Evolutionary conservation across 2,888 invertebrate genomes (phyloP).

Genomic region (Lacanobia wlatinum): DNA sequence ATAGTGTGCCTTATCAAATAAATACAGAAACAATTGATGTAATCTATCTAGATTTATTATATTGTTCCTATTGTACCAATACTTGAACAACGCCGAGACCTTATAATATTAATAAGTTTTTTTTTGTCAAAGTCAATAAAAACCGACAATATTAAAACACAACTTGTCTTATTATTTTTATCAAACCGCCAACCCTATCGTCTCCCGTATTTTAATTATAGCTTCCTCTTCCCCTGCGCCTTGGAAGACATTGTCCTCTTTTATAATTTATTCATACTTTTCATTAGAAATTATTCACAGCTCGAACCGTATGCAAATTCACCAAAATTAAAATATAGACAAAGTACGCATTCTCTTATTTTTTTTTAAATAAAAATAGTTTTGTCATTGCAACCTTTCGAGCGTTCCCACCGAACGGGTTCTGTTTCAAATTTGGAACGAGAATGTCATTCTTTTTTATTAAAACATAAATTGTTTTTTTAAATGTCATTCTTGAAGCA

Average conservation of each 20-base stretch:
- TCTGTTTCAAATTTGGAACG: slow-evolving; percentile 65
- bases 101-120: too few species aligned
- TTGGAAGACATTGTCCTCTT: slow-evolving; percentile 85
- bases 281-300: slow-evolving; percentile 82
- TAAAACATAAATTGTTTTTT: slow-evolving; percentile 67
- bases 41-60: background rate
- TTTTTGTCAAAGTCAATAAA: background rate
- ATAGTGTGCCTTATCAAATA: too few species aligned
- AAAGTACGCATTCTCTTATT: slow-evolving; percentile 73
- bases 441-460: slow-evolving; percentile 67
- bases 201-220: slow-evolving; percentile 86
- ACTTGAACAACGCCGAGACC: background rate
- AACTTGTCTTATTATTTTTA: slow-evolving; percentile 2
- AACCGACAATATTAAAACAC: background rate
- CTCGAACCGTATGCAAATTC: slow-evolving; percentile 83
- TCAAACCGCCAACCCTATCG: slow-evolving; percentile 75
- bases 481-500: slow-evolving; percentile 32
- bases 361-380: slow-evolving; percentile 73
- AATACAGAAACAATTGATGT: too few species aligned
- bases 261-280: slow-evolving; percentile 87
- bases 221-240: slow-evolving; percentile 82
- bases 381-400: slow-evolving; percentile 79
- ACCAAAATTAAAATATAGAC: slow-evolving; percentile 84
- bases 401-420: slow-evolving; percentile 81
- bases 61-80: background rate